These are phyloP conservation scores for Nylanderia fulva DNA, from an alignment of 1,140 invertebrate species.

Conservation along the genomic window DNA sequence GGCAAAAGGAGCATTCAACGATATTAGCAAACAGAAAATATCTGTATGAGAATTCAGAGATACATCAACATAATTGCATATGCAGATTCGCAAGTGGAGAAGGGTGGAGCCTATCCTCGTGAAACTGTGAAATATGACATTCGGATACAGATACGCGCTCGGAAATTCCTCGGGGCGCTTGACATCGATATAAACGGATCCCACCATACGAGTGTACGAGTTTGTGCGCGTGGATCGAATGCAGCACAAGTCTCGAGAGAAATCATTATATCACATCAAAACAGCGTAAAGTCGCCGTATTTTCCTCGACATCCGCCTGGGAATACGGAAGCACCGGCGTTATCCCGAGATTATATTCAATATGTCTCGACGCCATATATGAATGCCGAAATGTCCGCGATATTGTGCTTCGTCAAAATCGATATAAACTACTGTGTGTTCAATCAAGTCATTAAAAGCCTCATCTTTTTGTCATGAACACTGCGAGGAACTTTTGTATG, in stretches of 20 bases:
- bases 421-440: slow-evolving; percentile 1
- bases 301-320: slow-evolving; percentile 46
- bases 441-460: slow-evolving; percentile 20
- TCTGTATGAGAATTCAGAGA: not conserved
- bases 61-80: slow-evolving; percentile 34
- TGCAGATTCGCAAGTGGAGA: not conserved
- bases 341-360: slow-evolving; percentile 40
- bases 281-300: slow-evolving; percentile 66
- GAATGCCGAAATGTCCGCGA: not conserved
- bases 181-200: slow-evolving; percentile 34
- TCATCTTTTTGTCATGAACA: not conserved
- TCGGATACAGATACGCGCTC: slow-evolving; percentile 35
- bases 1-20: not conserved
- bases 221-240: slow-evolving; percentile 36
- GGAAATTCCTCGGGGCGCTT: slow-evolving; percentile 30
- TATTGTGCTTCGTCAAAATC: not conserved
- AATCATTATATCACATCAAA: slow-evolving; percentile 73
- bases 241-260: slow-evolving; percentile 59
- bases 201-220: not conserved
- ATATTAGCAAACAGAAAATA: not conserved
- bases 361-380: not conserved
- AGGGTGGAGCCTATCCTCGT: not conserved
- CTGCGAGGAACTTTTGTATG: slow-evolving; percentile 13
- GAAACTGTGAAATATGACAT: slow-evolving; percentile 59
- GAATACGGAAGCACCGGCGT: slow-evolving; percentile 42